A percentile compares a stretch with the other conserved stretches of the same genome.
phyloP scores from a whole-genome alignment of 2,888 invertebrate species.

The Papilio elwesi region DNA sequence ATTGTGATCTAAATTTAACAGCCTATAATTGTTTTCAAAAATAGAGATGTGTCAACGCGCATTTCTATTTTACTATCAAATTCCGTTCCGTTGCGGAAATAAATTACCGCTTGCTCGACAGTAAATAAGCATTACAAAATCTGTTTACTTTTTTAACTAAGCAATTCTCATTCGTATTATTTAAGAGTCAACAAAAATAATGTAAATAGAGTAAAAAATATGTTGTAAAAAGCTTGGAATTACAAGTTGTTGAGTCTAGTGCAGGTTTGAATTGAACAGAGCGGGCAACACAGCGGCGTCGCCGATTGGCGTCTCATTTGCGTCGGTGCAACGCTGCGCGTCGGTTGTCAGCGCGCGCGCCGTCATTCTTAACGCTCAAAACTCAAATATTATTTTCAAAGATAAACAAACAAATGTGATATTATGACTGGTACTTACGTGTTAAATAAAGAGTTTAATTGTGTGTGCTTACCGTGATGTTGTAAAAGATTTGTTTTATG shows the following conservation, averaged over 20 bases:
- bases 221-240: slow-evolving; percentile 55
- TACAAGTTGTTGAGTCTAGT: slow-evolving; percentile 69
- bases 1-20: no score
- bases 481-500: slow-evolving; percentile 53
- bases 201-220: slow-evolving; percentile 57
- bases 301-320: slow-evolving; percentile 62
- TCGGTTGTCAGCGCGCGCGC: slow-evolving; percentile 66
- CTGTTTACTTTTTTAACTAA: not conserved
- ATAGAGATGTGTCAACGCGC: no score
- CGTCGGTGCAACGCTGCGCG: slow-evolving; percentile 66
- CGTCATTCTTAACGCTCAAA: slow-evolving; percentile 58
- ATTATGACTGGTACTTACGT: slow-evolving; percentile 53
- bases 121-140: not conserved
- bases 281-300: slow-evolving; percentile 55
- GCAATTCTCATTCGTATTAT: slow-evolving; percentile 6
- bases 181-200: slow-evolving; percentile 37
- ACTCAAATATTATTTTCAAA: slow-evolving; percentile 65
- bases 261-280: slow-evolving; percentile 65
- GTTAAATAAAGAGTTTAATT: slow-evolving; percentile 41
- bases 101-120: not conserved
- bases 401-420: slow-evolving; percentile 46
- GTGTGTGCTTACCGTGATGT: slow-evolving; percentile 44
- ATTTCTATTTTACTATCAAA: no score
- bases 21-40: no score
- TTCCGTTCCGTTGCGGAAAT: not conserved